Percentiles rank a stretch among this genome's conserved stretches.
phyloP scores from a whole-genome alignment of 2,113 vertebrate genomes.

The Caranx melampygus region DNA sequence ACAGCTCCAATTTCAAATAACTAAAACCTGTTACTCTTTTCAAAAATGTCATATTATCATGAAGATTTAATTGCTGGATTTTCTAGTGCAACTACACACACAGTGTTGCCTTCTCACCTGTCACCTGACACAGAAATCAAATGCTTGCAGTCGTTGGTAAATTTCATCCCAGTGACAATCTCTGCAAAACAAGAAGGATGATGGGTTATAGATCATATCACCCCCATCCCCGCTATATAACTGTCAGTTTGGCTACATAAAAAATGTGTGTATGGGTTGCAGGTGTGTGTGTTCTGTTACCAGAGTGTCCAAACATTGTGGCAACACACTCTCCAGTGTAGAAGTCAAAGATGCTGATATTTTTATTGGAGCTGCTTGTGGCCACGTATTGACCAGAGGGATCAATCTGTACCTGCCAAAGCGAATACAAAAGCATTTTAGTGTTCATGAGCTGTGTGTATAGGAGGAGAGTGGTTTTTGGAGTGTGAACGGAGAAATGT shows the following conservation, averaged over 20 bases:
- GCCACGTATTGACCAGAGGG: conserved; percentile 96
- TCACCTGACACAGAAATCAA: conserved; percentile 97
- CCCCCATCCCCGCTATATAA: not conserved
- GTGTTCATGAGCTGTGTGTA: not conserved
- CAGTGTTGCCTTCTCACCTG: conserved; percentile 84
- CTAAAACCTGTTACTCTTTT: not conserved
- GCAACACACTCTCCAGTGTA: conserved; percentile 94
- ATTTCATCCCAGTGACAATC: conserved; percentile 96
- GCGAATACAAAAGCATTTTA: conserved; percentile 13
- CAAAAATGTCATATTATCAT: not conserved
- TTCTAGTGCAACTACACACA: not conserved
- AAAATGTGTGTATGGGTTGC: not conserved
- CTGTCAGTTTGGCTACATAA: conserved; percentile 4
- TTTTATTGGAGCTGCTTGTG: conserved; percentile 97
- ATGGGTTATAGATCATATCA: not conserved
- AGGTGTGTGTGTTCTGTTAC: conserved; percentile 73
- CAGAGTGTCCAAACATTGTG: conserved; percentile 96
- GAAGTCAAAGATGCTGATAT: conserved; percentile 96
- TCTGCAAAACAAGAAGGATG: conserved; percentile 81
- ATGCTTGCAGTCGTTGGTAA: conserved; percentile 95
- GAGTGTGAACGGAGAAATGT: not conserved
- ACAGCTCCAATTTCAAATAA: not conserved
- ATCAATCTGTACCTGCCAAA: conserved; percentile 92
- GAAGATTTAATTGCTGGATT: not conserved
- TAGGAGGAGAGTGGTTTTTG: not conserved